These are phyloP conservation scores for Panagrolaimus sp. DNA, from an alignment of 1,140 invertebrate species.

Conservation along the genomic window DNA sequence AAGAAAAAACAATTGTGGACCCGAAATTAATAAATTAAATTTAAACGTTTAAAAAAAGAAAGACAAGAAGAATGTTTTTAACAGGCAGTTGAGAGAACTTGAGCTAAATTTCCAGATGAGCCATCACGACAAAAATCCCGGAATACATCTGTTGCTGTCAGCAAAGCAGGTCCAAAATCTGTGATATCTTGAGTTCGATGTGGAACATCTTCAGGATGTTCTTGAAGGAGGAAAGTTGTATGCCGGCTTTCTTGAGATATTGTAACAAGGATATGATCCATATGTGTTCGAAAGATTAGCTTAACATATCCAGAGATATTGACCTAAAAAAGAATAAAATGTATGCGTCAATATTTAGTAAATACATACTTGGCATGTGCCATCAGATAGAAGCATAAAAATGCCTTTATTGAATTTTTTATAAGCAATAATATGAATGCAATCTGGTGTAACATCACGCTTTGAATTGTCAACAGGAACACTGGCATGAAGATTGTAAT, in stretches of 20 bases:
- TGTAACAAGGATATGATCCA: not conserved
- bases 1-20: not conserved
- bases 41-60: too few relatives aligned
- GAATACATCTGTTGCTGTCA: not conserved
- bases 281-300: not conserved
- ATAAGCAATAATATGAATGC: slow-evolving; percentile 27
- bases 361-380: slow-evolving; percentile 26
- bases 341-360: too few relatives aligned
- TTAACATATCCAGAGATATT: not conserved
- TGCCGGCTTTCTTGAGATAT: not conserved
- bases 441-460: not conserved
- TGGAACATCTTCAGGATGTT: not conserved
- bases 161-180: not conserved
- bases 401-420: slow-evolving; percentile 31
- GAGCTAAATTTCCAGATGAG: not conserved
- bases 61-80: not conserved
- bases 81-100: not conserved
- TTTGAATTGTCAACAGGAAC: not conserved
- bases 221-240: not conserved
- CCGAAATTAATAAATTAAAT: too few relatives aligned
- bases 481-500: slow-evolving; percentile 4
- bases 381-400: slow-evolving; percentile 30
- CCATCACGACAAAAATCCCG: slow-evolving; percentile 8
- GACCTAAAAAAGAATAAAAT: not conserved
- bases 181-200: not conserved